Percentiles rank a stretch among this genome's conserved stretches.
Conservation (phyloP, 2,797 vertebrate genomes). For the Chaetodon trifasciatus region DNA sequence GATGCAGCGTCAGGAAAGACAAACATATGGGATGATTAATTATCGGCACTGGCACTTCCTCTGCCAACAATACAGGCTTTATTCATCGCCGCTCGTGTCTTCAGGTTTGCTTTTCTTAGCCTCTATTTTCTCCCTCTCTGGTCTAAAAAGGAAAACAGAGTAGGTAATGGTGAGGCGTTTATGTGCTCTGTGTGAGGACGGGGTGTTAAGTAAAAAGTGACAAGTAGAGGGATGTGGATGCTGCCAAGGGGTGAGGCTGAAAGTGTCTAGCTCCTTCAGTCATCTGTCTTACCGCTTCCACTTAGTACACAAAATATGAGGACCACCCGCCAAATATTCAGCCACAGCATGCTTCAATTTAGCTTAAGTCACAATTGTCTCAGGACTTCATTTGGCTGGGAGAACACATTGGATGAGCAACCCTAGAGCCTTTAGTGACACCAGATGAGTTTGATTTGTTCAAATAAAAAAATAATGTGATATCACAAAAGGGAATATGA, state of each 20-base stretch:
- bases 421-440: background rate
- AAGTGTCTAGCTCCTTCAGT: conserved; percentile 50
- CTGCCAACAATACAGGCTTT: conserved; percentile 76
- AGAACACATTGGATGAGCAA: background rate
- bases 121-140: conserved; percentile 66
- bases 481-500: background rate
- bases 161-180: conserved; percentile 77
- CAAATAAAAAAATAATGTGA: conserved; percentile 20
- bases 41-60: conserved; percentile 74
- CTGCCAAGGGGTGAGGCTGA: conserved; percentile 71
- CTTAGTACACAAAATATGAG: conserved; percentile 30
- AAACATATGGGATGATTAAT: conserved; percentile 85
- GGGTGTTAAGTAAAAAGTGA: conserved; percentile 75
- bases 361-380: conserved; percentile 7
- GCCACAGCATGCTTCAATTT: conserved; percentile 14
- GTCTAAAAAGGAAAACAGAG: conserved; percentile 77
- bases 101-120: conserved; percentile 75
- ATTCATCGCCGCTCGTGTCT: conserved; percentile 68
- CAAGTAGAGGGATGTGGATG: conserved; percentile 68
- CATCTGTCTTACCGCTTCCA: conserved; percentile 64
- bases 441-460: background rate
- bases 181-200: conserved; percentile 68
- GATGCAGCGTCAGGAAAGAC: conserved; percentile 81
- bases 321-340: conserved; percentile 60
- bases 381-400: conserved; percentile 9